Evolutionary conservation across 2,888 invertebrate species (phyloP).

Genomic region (Arctia plantaginis): DNA sequence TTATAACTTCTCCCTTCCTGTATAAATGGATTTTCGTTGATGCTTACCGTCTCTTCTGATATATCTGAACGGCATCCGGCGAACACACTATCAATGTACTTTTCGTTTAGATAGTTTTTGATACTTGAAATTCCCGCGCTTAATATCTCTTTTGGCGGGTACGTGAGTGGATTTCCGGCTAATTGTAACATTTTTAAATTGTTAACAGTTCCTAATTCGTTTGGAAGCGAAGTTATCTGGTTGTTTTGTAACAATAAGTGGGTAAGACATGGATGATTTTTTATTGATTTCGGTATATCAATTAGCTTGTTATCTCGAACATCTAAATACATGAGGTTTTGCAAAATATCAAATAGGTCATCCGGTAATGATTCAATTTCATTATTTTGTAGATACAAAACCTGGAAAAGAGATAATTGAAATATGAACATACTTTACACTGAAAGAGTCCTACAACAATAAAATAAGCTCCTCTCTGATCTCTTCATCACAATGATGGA

Average conservation of each 20-base stretch:
- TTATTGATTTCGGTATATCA: constrained; percentile 85
- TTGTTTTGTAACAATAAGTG: constrained; percentile 89
- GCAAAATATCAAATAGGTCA: constrained; percentile 86
- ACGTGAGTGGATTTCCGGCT: constrained; percentile 87
- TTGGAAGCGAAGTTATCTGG: constrained; percentile 85
- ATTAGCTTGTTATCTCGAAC: constrained; percentile 87
- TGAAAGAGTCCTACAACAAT: not conserved
- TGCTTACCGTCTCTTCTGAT: constrained; percentile 61
- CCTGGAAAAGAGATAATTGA: constrained; percentile 61
- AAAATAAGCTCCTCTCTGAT: not conserved
- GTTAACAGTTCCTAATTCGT: constrained; percentile 87
- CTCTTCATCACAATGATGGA: not conserved
- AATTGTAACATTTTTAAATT: constrained; percentile 88
- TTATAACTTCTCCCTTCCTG: constrained; percentile 70
- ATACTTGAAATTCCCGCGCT: constrained; percentile 78
- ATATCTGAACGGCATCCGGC: constrained; percentile 69
- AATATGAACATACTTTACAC: not conserved
- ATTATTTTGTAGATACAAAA: constrained; percentile 84
- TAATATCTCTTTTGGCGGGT: constrained; percentile 85
- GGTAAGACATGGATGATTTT: constrained; percentile 86
- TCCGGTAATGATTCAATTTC: constrained; percentile 83
- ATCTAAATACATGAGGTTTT: constrained; percentile 88
- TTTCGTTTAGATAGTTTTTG: constrained; percentile 71
- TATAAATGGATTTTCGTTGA: constrained; percentile 48
- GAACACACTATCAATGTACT: constrained; percentile 65